Base-by-base conservation (phyloP, 2,888 invertebrate genomes). In the Chrysodeixis includens region DNA sequence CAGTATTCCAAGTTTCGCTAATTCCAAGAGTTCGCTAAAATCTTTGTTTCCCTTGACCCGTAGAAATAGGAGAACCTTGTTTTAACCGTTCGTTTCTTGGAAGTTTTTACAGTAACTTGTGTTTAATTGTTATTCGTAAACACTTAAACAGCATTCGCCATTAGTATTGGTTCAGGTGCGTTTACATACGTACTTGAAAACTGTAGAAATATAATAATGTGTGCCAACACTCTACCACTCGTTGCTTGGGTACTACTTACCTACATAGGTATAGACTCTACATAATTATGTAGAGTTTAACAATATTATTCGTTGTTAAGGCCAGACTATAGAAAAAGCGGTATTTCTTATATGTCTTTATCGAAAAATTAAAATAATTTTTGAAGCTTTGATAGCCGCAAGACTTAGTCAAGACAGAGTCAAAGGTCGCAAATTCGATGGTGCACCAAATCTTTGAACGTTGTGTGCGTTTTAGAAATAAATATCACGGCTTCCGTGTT, bases 91-190 rank as follows among this genome's bases (percentile, higher is more conserved):
- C 1, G n/a, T 40, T 40, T 40, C 40, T 40, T 14, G 1, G 40
- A 40, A 40, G 40, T 40, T 40, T n/a, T n/a, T 40, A 40, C 14
- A n/a, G 40, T 40, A 40, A 40, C 40, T n/a, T 40, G n/a, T n/a
- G 40, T 40, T n/a, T n/a, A 40, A 5, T n/a, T 40, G 40, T n/a
- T 40, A 40, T 40, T 40, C 40, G n/a, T 35, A 14, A 26, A 26
- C 7, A 40, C 40, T n/a, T 40, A n/a, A 40, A 40, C 40, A n/a
- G 40, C n/a, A 6, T 40, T 40, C n/a, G 7, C 40, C n/a, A 40
- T 40, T 40, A 40, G 40, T 40, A 40, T 40, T 40, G n/a, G 40
- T 40, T 40, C 40, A 40, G 40, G 40, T 40, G 40, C n/a, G 40
- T 40, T 40, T n/a, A 40, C 14, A 40, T n/a, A 5, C 5, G 40